phyloP scores from a whole-genome alignment of 2,797 vertebrate genomes.

The Acridotheres tristis region DNA sequence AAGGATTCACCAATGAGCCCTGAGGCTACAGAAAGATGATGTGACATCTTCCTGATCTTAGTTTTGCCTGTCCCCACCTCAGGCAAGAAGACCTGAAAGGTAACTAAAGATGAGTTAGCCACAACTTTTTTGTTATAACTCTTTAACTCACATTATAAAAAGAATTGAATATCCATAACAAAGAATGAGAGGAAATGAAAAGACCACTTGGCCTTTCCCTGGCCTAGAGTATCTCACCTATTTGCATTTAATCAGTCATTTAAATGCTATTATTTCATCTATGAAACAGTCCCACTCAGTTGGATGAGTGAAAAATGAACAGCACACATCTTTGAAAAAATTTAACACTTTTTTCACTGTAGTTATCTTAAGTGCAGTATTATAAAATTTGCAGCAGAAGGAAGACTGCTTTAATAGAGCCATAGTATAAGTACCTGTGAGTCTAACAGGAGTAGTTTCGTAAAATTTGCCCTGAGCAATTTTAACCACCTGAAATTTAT shows the following conservation, averaged over 20 bases:
- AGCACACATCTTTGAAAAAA: neutral
- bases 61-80: neutral
- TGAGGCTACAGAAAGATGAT: neutral
- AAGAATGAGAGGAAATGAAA: neutral
- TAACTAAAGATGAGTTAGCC: neutral
- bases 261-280: neutral
- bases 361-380: neutral
- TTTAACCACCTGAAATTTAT: neutral
- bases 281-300: neutral
- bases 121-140: neutral
- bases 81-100: neutral
- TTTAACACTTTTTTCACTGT: neutral
- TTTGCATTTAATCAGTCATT: neutral
- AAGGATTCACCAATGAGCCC: neutral
- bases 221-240: neutral
- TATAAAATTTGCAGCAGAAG: neutral
- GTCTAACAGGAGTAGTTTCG: neutral
- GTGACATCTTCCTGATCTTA: neutral
- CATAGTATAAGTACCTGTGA: neutral
- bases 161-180: neutral
- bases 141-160: neutral
- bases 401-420: neutral
- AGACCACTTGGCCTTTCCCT: neutral
- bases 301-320: neutral
- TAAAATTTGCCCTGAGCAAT: neutral